These are phyloP conservation scores for Baryphthengus martii DNA, from an alignment of 2,113 vertebrate species.

Conservation along the genomic window DNA sequence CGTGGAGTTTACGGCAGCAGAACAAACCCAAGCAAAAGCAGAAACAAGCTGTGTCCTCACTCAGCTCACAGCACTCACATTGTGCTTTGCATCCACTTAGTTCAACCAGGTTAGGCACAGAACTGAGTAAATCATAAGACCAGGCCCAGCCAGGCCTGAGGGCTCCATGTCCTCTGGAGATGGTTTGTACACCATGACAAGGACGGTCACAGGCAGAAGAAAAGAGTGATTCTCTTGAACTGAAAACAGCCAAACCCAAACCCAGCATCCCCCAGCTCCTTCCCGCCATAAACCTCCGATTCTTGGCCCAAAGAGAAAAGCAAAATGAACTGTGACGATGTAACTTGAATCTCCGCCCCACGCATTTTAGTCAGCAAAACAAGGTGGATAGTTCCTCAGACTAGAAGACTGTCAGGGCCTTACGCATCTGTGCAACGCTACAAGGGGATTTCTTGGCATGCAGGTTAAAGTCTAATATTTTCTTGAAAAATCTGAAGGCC, in stretches of 20 bases:
- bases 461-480: not conserved
- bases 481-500: not conserved
- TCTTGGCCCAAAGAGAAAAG: not conserved
- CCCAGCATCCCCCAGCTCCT: not conserved
- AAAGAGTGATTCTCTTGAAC: not conserved
- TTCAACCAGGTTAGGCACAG: not conserved
- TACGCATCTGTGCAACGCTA: not conserved
- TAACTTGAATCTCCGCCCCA: not conserved
- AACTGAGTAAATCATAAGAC: not conserved
- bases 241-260: not conserved
- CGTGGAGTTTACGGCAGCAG: not conserved
- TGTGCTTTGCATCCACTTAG: not conserved
- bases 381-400: not conserved
- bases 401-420: not conserved
- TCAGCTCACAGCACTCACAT: accelerated
- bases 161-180: not conserved
- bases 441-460: not conserved
- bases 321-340: not conserved
- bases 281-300: not conserved
- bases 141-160: not conserved
- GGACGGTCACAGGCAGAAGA: not conserved
- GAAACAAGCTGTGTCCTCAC: not conserved
- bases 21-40: not conserved
- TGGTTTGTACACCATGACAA: not conserved
- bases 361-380: not conserved